Conservation (phyloP, 1,140 invertebrate genomes). For the Alviniconcha marisindica region DNA sequence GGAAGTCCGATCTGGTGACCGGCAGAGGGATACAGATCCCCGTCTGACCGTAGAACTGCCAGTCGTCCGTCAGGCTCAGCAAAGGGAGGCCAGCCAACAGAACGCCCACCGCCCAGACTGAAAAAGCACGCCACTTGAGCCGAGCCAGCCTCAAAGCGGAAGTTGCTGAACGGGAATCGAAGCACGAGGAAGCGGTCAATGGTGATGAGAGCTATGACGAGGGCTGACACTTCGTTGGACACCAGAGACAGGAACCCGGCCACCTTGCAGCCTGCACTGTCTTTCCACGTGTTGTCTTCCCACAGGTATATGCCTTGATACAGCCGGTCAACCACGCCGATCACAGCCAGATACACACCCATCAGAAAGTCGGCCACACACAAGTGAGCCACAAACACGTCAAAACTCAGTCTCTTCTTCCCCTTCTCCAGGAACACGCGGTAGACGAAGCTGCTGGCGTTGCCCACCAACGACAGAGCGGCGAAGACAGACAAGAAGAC, state of each 20-base stretch:
- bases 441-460: conserved; percentile 46
- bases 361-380: no score
- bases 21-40: conserved; percentile 53
- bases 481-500: conserved; percentile 49
- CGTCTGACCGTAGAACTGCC: conserved; percentile 51
- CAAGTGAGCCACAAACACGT: conserved; percentile 55
- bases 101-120: conserved; percentile 37
- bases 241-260: conserved; percentile 61
- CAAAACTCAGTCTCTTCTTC: conserved; percentile 44
- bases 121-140: neutral
- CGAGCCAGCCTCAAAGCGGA: conserved; percentile 38
- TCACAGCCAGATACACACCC: no score
- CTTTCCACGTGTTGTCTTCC: conserved; percentile 54
- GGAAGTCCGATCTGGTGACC: conserved; percentile 28
- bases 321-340: conserved; percentile 58
- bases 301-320: conserved; percentile 58
- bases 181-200: conserved; percentile 59
- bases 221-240: conserved; percentile 59
- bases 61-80: conserved; percentile 21
- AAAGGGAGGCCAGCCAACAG: conserved; percentile 41
- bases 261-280: conserved; percentile 51
- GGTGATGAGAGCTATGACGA: conserved; percentile 53
- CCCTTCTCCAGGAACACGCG: conserved; percentile 23
- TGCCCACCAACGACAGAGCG: conserved; percentile 46
- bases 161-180: conserved; percentile 59